These are phyloP conservation scores for Rhaphigaster nebulosa DNA, from an alignment of 2,888 invertebrate species.

Conservation along the genomic window DNA sequence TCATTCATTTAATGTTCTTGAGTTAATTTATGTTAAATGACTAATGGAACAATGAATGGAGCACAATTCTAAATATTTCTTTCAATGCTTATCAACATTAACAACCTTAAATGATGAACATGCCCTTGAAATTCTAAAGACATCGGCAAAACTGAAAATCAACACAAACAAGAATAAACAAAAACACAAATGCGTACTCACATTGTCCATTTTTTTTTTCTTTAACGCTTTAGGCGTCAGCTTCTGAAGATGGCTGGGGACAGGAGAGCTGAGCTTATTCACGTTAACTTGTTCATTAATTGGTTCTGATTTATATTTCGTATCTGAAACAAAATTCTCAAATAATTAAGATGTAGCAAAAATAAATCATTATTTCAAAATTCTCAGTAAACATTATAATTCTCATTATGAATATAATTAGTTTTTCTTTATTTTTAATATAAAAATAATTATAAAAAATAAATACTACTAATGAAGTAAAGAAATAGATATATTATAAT, in stretches of 20 bases:
- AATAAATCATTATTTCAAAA: not conserved
- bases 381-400: not conserved
- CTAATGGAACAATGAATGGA: not conserved
- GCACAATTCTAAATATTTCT: not conserved
- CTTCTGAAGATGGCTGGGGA: constrained; percentile 82
- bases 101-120: not conserved
- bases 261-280: not conserved
- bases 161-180: not conserved
- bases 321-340: not conserved
- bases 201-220: constrained; percentile 63
- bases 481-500: not conserved
- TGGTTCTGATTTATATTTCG: not conserved
- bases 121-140: not conserved
- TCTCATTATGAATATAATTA: not conserved
- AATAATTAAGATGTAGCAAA: not conserved
- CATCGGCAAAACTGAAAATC: not conserved
- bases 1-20: no score
- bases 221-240: constrained; percentile 73
- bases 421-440: not conserved
- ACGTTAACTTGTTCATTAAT: not conserved
- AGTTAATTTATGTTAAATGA: not conserved
- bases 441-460: not conserved
- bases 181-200: constrained; percentile 56
- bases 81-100: not conserved
- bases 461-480: not conserved